These are phyloP conservation scores for Xiphias gladius DNA, from an alignment of 2,113 vertebrate species.

Conservation along the genomic window DNA sequence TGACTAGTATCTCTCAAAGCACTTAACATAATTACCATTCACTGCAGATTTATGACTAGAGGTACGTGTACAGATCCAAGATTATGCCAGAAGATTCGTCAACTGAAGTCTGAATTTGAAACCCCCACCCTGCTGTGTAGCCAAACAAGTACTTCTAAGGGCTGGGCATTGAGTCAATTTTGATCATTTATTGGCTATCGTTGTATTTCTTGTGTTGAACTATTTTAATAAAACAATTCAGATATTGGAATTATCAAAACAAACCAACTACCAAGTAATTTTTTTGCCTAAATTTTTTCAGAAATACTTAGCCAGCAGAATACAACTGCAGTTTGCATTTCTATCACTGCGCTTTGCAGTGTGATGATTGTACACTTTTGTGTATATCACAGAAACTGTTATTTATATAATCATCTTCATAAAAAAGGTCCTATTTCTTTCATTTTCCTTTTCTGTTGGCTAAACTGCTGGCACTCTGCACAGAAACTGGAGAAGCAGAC, in stretches of 20 bases:
- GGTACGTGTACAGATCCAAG: not conserved
- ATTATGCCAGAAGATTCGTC: not conserved
- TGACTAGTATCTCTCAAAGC: not conserved
- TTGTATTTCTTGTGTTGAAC: too few relatives aligned
- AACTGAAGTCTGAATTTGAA: not conserved
- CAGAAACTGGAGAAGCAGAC: not conserved
- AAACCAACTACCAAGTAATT: not conserved
- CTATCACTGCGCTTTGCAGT: too few relatives aligned
- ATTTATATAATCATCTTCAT: not conserved
- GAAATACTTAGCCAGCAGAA: not conserved
- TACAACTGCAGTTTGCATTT: not conserved
- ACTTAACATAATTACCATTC: not conserved
- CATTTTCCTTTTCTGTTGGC: not conserved
- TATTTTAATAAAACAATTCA: not conserved
- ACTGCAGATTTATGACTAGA: not conserved
- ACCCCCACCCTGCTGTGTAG: not conserved
- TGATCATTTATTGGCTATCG: not conserved
- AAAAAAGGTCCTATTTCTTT: not conserved
- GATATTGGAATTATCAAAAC: not conserved
- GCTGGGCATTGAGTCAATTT: not conserved
- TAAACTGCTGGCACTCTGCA: not conserved
- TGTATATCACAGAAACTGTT: not conserved
- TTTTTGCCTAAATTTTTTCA: not conserved
- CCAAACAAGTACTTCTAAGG: not conserved
- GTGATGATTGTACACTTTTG: too few relatives aligned